Evolutionary conservation across 2,888 invertebrate genomes (phyloP).

Genomic region (Metopia argyrocephala): DNA sequence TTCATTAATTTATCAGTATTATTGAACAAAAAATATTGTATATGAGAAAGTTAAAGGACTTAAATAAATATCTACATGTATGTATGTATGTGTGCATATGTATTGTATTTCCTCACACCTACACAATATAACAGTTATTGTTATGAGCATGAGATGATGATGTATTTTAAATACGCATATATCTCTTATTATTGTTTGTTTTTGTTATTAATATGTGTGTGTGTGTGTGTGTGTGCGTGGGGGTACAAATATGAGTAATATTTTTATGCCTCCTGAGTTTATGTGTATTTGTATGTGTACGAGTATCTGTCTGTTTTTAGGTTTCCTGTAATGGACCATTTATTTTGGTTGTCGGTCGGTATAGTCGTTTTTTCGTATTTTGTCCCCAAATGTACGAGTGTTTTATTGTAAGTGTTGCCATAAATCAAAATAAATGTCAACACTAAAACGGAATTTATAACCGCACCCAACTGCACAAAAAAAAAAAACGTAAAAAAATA

Average conservation of each 20-base stretch:
- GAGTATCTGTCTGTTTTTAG: slow-evolving; percentile 29
- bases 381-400: slow-evolving; percentile 33
- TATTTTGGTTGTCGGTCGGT: neutral
- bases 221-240: slow-evolving; percentile 31
- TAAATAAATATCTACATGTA: too few species aligned
- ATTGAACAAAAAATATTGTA: slow-evolving; percentile 38
- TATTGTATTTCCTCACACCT: too few species aligned
- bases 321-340: slow-evolving; percentile 54
- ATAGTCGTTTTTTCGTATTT: neutral
- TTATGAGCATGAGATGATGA: too few species aligned
- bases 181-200: slow-evolving; percentile 11
- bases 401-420: slow-evolving; percentile 63
- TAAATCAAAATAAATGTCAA: slow-evolving; percentile 68
- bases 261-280: neutral
- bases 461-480: slow-evolving; percentile 54
- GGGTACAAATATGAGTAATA: too few species aligned
- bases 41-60: too few species aligned
- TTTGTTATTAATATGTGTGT: neutral
- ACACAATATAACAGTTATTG: too few species aligned
- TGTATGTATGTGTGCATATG: too few species aligned
- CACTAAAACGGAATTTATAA: slow-evolving; percentile 64
- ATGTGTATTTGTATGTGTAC: neutral
- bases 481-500: neutral
- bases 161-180: neutral
- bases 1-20: slow-evolving; percentile 49